phyloP scores from a whole-genome alignment of 2,888 invertebrate genomes.

The Dusona sp. region DNA sequence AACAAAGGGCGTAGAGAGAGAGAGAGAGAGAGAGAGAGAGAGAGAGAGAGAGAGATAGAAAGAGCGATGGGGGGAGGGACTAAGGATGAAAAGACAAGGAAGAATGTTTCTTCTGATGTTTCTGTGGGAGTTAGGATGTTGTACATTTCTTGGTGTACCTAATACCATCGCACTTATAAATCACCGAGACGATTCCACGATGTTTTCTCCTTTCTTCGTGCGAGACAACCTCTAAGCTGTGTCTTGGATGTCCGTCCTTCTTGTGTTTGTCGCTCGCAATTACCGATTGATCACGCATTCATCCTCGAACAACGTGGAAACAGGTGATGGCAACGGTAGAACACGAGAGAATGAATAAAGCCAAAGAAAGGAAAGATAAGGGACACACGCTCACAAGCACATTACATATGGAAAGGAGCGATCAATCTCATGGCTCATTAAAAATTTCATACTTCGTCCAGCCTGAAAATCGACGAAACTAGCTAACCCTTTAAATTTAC shows the following conservation, averaged over 20 bases:
- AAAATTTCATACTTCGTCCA: conserved; percentile 69
- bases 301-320: conserved; percentile 69
- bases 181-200: conserved; percentile 14
- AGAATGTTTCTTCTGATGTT: conserved; percentile 18
- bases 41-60: too few species aligned
- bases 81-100: conserved; percentile 25
- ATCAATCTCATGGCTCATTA: conserved; percentile 78
- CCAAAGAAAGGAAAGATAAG: conserved; percentile 65
- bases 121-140: conserved; percentile 13
- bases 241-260: conserved; percentile 64
- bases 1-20: too few species aligned
- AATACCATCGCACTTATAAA: conserved; percentile 6
- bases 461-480: conserved; percentile 27
- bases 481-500: conserved; percentile 1
- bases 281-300: conserved; percentile 79
- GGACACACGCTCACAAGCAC: conserved; percentile 16
- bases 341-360: conserved; percentile 41
- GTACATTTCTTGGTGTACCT: conserved; percentile 30
- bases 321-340: conserved; percentile 71
- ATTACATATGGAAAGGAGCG: conserved; percentile 46
- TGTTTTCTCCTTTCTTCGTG: background rate
- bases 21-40: too few species aligned
- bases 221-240: background rate
- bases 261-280: conserved; percentile 76
- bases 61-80: too few species aligned